phyloP scores from a whole-genome alignment of 2,888 invertebrate genomes.

The Drosophila histrio region DNA sequence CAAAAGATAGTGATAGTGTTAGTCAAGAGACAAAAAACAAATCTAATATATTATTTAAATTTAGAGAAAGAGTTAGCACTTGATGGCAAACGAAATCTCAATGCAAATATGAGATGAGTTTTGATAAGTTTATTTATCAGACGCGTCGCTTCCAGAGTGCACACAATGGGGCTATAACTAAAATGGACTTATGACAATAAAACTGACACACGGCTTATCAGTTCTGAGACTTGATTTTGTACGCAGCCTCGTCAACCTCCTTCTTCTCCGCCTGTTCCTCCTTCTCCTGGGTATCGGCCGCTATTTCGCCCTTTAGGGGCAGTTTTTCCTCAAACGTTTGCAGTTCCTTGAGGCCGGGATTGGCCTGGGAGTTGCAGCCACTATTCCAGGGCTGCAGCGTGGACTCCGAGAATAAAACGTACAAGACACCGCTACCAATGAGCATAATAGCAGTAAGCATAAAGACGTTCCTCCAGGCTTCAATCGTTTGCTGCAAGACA shows the following conservation, averaged over 20 bases:
- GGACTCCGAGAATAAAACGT: slow-evolving; percentile 86
- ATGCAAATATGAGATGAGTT: slow-evolving; percentile 25
- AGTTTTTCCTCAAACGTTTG: slow-evolving; percentile 60
- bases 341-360: slow-evolving; percentile 75
- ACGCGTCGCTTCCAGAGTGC: background rate
- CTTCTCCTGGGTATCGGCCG: background rate
- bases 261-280: background rate
- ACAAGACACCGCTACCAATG: slow-evolving; percentile 85
- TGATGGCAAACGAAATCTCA: slow-evolving; percentile 4
- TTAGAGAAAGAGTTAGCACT: slow-evolving; percentile 17
- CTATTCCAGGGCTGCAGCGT: slow-evolving; percentile 87
- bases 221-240: slow-evolving; percentile 34
- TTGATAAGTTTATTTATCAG: slow-evolving; percentile 48
- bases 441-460: slow-evolving; percentile 85
- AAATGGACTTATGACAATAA: slow-evolving; percentile 59
- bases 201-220: slow-evolving; percentile 44
- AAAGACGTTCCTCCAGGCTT: slow-evolving; percentile 87
- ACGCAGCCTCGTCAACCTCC: background rate
- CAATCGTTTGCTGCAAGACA: slow-evolving; percentile 86
- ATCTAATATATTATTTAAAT: slow-evolving; percentile 24
- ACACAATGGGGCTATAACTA: slow-evolving; percentile 49
- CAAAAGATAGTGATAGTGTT: slow-evolving; percentile 10
- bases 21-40: background rate
- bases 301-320: slow-evolving; percentile 35
- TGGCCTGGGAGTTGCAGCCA: slow-evolving; percentile 26